Conservation (phyloP, 30 jellyfish, hydroid and myxozoan genomes). For the Turritopsis rubra region DNA sequence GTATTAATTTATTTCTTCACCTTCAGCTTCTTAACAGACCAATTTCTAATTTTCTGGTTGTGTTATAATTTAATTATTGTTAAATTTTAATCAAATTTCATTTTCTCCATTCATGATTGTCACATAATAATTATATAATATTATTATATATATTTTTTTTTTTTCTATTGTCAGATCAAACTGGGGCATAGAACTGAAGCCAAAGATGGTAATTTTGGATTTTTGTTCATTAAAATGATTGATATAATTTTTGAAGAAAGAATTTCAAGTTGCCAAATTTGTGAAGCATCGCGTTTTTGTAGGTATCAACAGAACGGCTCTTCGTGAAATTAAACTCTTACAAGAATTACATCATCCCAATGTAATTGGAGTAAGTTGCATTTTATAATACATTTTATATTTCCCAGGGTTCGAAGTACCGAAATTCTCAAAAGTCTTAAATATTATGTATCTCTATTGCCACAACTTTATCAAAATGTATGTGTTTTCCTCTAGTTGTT, state of each 20-base stretch:
- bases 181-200: slow-evolving; percentile 96
- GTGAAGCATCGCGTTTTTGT: not conserved
- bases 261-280: not conserved
- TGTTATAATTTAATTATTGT: too few relatives aligned
- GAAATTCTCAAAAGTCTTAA: too few relatives aligned
- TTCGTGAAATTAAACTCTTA: slow-evolving; percentile 84
- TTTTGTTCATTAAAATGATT: not conserved
- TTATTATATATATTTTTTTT: not conserved
- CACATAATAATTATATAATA: too few relatives aligned
- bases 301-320: slow-evolving; percentile 96
- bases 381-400: not conserved
- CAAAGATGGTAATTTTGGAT: slow-evolving; percentile 55
- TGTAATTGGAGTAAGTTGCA: slow-evolving; percentile 58
- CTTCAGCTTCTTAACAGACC: too few relatives aligned
- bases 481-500: too few relatives aligned
- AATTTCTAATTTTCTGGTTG: too few relatives aligned
- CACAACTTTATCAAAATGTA: too few relatives aligned
- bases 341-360: slow-evolving; percentile 88
- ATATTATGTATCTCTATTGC: too few relatives aligned
- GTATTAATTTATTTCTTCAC: too few relatives aligned
- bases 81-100: too few relatives aligned
- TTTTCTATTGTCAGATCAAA: slow-evolving; percentile 49
- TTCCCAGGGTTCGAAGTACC: too few relatives aligned
- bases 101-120: too few relatives aligned
- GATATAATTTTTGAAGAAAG: not conserved